phyloP scores from a whole-genome alignment of 2,113 vertebrate species.

The Silurus asotus region DNA sequence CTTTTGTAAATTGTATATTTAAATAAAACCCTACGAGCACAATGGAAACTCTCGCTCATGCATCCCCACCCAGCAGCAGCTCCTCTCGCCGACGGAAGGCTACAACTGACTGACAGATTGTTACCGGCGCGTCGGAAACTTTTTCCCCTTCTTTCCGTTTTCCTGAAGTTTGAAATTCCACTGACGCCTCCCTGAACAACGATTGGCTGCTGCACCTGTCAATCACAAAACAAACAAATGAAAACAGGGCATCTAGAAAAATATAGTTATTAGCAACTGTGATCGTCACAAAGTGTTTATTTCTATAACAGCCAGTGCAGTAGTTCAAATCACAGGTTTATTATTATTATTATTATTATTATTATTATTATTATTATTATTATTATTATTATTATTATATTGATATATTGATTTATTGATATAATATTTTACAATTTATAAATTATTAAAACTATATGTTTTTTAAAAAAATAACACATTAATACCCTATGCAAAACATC shows the following conservation, averaged over 20 bases:
- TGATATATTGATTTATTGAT: too few species aligned
- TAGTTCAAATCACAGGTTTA: neutral
- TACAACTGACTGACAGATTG: neutral
- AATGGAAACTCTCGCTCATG: neutral
- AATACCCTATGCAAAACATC: too few species aligned
- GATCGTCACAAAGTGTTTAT: too few species aligned
- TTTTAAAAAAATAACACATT: too few species aligned
- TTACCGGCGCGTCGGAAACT: slow-evolving; percentile 36
- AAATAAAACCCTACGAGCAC: neutral
- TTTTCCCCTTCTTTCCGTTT: slow-evolving; percentile 39
- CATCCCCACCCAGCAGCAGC: neutral
- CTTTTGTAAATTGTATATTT: neutral
- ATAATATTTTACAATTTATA: too few species aligned
- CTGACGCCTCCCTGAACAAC: slow-evolving; percentile 4
- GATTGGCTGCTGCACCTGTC: slow-evolving; percentile 39
- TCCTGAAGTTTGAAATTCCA: slow-evolving; percentile 52
- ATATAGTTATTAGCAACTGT: neutral
- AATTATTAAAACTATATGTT: too few species aligned
- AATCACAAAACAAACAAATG: slow-evolving; percentile 31
- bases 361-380: too few species aligned
- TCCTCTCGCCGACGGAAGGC: neutral
- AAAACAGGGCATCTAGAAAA: neutral
- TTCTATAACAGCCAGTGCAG: neutral
- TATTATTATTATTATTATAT: too few species aligned
- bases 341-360: too few species aligned